Evolutionary conservation across 1,140 invertebrate genomes (phyloP).

Genomic region (Heliconius hewitsoni): DNA sequence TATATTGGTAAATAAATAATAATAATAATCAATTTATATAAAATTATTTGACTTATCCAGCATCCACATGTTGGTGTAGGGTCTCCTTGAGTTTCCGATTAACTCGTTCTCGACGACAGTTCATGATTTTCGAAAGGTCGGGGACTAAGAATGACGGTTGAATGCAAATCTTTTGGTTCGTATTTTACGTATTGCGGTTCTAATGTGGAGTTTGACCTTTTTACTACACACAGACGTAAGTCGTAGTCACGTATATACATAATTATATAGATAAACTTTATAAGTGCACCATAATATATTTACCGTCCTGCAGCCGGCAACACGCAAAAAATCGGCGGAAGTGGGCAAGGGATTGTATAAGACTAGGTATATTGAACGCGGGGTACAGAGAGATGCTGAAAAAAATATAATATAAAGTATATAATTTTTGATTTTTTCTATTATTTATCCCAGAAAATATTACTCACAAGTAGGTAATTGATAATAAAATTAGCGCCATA

Average conservation of each 20-base stretch:
- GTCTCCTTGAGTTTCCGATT: constrained; percentile 17
- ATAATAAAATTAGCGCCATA: not conserved
- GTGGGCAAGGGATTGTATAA: no score
- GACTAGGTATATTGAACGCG: no score
- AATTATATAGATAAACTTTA: not conserved
- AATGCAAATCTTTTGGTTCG: constrained; percentile 11
- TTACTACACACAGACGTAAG: not conserved
- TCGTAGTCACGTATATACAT: not conserved
- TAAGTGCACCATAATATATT: no score
- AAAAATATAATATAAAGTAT: no score
- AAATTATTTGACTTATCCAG: not conserved
- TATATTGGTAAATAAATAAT: not conserved
- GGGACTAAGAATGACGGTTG: constrained; percentile 5
- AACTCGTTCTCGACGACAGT: constrained; percentile 22
- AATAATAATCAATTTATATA: not conserved
- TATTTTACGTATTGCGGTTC: constrained; percentile 4
- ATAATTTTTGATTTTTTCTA: no score
- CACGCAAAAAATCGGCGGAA: no score
- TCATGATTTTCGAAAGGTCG: constrained; percentile 10
- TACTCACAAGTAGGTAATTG: not conserved
- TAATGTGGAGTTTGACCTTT: not conserved
- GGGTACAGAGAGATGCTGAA: no score
- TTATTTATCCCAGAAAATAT: not conserved
- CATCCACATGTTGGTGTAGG: not conserved
- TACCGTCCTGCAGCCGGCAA: no score